A percentile compares a stretch with the other conserved stretches of the same genome.
Evolutionary conservation across 2,888 invertebrate genomes (phyloP).

Genomic region (Hypsopygia costalis): DNA sequence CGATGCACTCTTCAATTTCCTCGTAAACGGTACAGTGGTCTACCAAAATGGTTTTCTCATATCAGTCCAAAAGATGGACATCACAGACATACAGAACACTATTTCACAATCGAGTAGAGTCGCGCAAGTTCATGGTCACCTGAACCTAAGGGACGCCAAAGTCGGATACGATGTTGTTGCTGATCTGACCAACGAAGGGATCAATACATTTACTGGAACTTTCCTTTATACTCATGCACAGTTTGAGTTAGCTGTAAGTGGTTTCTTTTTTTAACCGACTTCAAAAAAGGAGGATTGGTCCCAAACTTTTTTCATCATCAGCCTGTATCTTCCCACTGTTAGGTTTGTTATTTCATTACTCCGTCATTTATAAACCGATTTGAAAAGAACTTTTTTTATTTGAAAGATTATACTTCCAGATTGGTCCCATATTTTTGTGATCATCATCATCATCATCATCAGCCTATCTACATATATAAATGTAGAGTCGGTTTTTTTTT

Average conservation of each 20-base stretch:
- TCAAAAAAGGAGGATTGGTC: too few species aligned
- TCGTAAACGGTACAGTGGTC: slow-evolving; percentile 36
- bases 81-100: slow-evolving; percentile 19
- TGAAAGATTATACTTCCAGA: too few species aligned
- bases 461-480: too few species aligned
- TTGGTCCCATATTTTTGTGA: too few species aligned
- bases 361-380: too few species aligned
- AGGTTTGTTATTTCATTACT: too few species aligned
- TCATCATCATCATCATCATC: too few species aligned
- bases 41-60: slow-evolving; percentile 55
- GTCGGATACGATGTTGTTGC: slow-evolving; percentile 48
- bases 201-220: slow-evolving; percentile 36
- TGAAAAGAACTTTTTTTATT: too few species aligned
- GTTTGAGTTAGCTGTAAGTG: slow-evolving; percentile 32
- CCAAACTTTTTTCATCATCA: too few species aligned
- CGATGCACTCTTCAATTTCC: slow-evolving; percentile 37
- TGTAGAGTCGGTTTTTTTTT: too few species aligned
- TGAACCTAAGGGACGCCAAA: slow-evolving; percentile 33
- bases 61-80: slow-evolving; percentile 44
- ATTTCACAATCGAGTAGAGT: slow-evolving; percentile 17
- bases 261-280: slow-evolving; percentile 1
- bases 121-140: slow-evolving; percentile 23
- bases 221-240: slow-evolving; percentile 23
- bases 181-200: slow-evolving; percentile 23
- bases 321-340: too few species aligned